Percentiles rank a stretch among this genome's conserved stretches.
Evolutionary conservation across 2,797 vertebrate genomes (phyloP).

Genomic region (Leucoraja ocellata): DNA sequence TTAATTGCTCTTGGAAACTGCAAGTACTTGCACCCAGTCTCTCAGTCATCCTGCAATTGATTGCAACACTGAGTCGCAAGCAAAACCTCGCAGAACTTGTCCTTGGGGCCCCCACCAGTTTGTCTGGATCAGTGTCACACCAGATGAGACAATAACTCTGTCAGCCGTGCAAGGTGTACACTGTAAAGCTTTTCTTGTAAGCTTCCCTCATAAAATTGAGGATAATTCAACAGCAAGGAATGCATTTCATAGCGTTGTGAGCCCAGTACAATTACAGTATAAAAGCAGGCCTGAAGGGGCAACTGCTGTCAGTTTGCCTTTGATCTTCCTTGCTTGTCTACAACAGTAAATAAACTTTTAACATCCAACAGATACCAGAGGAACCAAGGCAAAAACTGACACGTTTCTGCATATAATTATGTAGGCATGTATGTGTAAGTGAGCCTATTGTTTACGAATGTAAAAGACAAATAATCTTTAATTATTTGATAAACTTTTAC

Average conservation of each 20-base stretch:
- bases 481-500: slow-evolving; percentile 73
- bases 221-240: background rate
- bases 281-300: background rate
- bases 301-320: background rate
- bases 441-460: slow-evolving; percentile 63
- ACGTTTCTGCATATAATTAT: background rate
- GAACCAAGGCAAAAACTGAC: background rate
- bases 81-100: background rate
- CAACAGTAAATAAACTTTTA: background rate
- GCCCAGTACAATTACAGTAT: background rate
- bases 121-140: background rate
- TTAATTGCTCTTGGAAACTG: background rate
- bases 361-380: background rate
- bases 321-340: background rate
- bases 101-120: background rate
- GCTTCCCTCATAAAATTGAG: background rate
- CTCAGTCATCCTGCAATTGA: background rate
- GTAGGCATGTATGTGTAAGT: background rate
- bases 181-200: background rate
- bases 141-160: background rate
- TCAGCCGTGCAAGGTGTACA: background rate
- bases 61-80: background rate
- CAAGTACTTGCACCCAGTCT: background rate
- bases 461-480: slow-evolving; percentile 79
- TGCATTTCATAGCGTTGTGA: background rate